Conservation (phyloP, 2,113 vertebrate species). For the Nycticryphes semicollaris region DNA sequence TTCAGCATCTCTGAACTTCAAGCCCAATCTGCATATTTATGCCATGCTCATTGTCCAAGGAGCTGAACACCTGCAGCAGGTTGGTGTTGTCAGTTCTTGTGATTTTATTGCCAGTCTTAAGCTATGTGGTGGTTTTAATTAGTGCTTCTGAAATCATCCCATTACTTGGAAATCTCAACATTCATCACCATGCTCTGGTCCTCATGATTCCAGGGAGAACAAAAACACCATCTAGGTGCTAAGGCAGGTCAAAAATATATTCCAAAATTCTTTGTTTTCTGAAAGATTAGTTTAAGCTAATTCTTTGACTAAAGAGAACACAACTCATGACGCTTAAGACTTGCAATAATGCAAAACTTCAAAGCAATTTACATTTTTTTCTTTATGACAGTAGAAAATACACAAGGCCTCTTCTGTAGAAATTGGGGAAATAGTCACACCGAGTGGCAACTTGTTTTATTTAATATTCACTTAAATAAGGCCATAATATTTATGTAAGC, state of each 20-base stretch:
- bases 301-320: not conserved
- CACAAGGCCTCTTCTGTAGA: not conserved
- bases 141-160: not conserved
- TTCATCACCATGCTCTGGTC: not conserved
- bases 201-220: not conserved
- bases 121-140: not conserved
- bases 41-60: not conserved
- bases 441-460: not conserved
- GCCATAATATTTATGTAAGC: conserved; percentile 6
- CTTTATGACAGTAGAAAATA: not conserved
- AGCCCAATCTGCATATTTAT: not conserved
- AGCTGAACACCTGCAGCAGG: not conserved
- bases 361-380: not conserved
- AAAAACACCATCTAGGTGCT: not conserved
- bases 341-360: not conserved
- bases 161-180: not conserved
- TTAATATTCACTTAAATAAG: conserved; percentile 19
- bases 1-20: not conserved
- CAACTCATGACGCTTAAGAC: not conserved
- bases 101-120: not conserved
- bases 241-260: not conserved
- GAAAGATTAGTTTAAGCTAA: not conserved
- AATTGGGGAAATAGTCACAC: not conserved
- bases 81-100: not conserved
- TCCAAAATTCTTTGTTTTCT: not conserved